Percentiles rank a stretch among this genome's conserved stretches.
Evolutionary conservation across 2,113 vertebrate species (phyloP).

Genomic region (Tauraco erythrolophus): DNA sequence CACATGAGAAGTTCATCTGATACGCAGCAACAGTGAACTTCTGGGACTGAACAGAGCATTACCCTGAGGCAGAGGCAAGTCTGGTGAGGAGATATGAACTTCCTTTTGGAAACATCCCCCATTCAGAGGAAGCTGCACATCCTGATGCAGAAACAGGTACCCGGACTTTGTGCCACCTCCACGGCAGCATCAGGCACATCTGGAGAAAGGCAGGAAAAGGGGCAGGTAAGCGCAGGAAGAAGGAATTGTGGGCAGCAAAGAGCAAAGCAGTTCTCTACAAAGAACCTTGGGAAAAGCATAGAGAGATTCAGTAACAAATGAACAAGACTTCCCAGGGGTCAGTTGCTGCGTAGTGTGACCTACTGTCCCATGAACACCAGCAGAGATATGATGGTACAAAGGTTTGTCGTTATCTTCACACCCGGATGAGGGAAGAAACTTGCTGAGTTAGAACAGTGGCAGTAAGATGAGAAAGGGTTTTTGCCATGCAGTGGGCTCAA

Average conservation of each 20-base stretch:
- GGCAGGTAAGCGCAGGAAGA: background rate
- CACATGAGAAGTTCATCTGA: background rate
- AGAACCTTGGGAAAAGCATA: background rate
- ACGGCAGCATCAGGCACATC: background rate
- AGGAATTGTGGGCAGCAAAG: background rate
- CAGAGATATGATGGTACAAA: background rate
- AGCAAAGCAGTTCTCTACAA: background rate
- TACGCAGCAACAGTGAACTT: background rate
- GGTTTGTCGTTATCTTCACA: background rate
- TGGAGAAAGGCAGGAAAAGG: background rate
- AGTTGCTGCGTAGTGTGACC: too few relatives aligned
- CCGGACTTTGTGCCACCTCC: background rate
- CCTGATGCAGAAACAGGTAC: too few relatives aligned
- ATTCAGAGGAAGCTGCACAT: background rate
- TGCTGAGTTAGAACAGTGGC: background rate
- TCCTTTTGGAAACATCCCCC: background rate
- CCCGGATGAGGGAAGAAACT: background rate
- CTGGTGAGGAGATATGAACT: background rate
- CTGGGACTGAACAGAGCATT: background rate
- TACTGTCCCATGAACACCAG: background rate
- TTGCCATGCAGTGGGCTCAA: background rate
- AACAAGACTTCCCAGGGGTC: background rate
- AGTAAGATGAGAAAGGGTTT: background rate
- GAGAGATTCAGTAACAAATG: background rate
- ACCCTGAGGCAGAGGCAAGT: background rate